Evolutionary conservation across 2,113 vertebrate species (phyloP).

Genomic region (Prochilodus magdalenae): DNA sequence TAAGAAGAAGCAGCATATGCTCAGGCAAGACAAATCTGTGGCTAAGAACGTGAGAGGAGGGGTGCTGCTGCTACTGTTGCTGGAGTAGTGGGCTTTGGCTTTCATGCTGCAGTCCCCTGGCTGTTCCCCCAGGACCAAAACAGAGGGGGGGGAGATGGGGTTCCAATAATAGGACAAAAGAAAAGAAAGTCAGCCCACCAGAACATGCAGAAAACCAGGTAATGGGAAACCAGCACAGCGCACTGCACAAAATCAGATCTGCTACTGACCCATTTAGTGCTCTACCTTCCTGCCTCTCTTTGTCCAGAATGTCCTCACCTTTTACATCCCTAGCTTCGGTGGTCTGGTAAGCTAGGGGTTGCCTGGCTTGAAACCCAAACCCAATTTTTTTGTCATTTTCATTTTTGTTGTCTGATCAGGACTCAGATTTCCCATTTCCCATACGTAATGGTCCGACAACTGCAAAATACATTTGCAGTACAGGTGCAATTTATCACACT

Average conservation of each 20-base stretch:
- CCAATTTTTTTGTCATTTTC: background rate
- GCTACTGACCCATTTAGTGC: slow-evolving; percentile 32
- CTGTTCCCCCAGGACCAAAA: slow-evolving; percentile 20
- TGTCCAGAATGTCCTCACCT: background rate
- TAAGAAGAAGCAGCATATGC: slow-evolving; percentile 19
- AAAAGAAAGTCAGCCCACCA: slow-evolving; percentile 12
- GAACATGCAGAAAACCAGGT: slow-evolving; percentile 22
- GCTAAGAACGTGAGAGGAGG: background rate
- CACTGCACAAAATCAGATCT: background rate
- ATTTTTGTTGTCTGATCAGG: background rate
- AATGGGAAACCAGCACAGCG: background rate
- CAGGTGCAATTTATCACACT: no score
- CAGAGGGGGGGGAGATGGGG: background rate
- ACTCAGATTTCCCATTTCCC: no score
- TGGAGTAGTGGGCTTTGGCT: background rate
- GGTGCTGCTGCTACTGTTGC: background rate
- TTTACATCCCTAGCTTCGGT: background rate
- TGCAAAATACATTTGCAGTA: no score
- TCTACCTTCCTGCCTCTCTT: background rate
- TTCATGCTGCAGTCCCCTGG: slow-evolving; percentile 24
- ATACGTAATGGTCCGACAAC: background rate
- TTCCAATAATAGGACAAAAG: slow-evolving; percentile 37
- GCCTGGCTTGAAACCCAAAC: background rate
- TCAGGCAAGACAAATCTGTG: background rate
- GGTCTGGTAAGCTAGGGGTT: background rate